phyloP scores from a whole-genome alignment of 2,888 invertebrate genomes.

The Cylloceria caligata region DNA sequence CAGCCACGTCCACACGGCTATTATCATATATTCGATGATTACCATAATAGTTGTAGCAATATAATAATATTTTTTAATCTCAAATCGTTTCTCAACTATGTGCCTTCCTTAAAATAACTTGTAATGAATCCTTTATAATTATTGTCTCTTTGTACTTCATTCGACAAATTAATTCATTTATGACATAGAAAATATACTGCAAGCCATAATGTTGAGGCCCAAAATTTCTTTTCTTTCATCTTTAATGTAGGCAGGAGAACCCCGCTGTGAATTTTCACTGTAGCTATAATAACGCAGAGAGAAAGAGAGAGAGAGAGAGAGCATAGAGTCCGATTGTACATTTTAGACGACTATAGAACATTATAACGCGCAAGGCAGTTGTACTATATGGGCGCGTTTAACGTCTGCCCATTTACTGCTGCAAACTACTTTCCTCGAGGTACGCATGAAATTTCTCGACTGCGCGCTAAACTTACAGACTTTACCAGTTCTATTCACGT shows the following conservation, averaged over 20 bases:
- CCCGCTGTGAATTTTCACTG: not conserved
- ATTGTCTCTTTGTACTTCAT: too few species aligned
- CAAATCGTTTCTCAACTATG: too few species aligned
- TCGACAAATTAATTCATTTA: too few species aligned
- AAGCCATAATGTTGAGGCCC: too few species aligned
- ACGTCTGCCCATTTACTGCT: conserved; percentile 31
- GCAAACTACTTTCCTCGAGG: conserved; percentile 17
- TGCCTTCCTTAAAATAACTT: too few species aligned
- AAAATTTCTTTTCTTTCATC: not conserved
- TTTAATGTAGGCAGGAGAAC: not conserved
- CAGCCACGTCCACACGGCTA: too few species aligned
- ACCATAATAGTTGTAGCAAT: too few species aligned
- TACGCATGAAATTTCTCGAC: conserved; percentile 25
- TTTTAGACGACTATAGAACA: conserved; percentile 14
- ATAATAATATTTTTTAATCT: too few species aligned
- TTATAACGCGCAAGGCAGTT: not conserved
- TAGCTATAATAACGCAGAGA: not conserved
- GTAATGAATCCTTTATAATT: too few species aligned
- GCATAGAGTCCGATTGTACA: conserved; percentile 1
- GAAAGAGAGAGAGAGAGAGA: too few species aligned
- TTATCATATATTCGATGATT: too few species aligned
- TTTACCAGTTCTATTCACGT: conserved; percentile 14
- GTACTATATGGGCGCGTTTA: conserved; percentile 29
- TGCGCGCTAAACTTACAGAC: conserved; percentile 8
- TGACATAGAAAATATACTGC: too few species aligned